Percentiles rank a stretch among this genome's conserved stretches.
phyloP scores from a whole-genome alignment of 2,113 vertebrate genomes.

The Dicaeum eximium region DNA sequence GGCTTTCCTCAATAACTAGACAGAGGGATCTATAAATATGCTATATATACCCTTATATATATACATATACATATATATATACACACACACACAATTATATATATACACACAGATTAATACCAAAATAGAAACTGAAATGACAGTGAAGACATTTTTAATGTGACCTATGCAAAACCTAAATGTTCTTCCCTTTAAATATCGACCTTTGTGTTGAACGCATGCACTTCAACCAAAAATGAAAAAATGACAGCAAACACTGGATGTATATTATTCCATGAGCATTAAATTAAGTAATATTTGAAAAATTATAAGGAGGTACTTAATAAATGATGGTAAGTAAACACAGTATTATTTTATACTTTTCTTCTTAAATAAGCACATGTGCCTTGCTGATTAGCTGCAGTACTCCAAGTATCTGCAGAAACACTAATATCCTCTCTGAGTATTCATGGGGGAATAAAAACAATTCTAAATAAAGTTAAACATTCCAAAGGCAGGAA shows the following conservation, averaged over 20 bases:
- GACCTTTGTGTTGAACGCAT: not conserved
- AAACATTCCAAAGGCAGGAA: slow-evolving; percentile 31
- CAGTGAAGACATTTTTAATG: not conserved
- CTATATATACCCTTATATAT: not conserved
- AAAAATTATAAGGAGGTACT: not conserved
- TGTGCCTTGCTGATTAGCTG: not conserved
- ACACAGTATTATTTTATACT: not conserved
- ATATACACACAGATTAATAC: not conserved
- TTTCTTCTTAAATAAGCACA: not conserved
- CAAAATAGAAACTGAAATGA: not conserved
- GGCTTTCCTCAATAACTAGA: not conserved
- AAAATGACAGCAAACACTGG: not conserved
- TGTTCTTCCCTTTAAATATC: not conserved
- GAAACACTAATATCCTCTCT: slow-evolving; percentile 56
- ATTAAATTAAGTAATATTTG: not conserved
- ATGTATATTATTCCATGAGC: not conserved
- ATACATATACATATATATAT: not conserved
- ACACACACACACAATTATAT: not conserved
- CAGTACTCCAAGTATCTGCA: slow-evolving; percentile 52
- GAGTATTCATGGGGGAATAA: slow-evolving; percentile 61
- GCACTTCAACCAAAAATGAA: not conserved
- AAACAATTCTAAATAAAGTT: slow-evolving; percentile 62
- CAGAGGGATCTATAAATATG: not conserved
- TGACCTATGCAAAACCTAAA: not conserved
- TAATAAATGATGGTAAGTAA: not conserved